These are phyloP conservation scores for Lycophotia porphyrea DNA, from an alignment of 2,888 invertebrate species.

Conservation along the genomic window DNA sequence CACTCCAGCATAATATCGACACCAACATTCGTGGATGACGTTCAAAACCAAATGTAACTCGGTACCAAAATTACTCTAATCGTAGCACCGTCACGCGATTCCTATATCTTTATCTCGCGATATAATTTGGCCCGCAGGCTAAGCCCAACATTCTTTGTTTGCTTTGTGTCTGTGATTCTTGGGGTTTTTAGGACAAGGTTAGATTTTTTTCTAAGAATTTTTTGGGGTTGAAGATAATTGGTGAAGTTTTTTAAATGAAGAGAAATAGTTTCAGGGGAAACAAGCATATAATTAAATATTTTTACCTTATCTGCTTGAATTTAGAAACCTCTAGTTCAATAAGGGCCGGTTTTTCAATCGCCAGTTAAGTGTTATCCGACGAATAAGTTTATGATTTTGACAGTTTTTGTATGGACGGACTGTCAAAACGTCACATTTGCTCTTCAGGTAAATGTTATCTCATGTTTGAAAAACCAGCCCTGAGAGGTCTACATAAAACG, in stretches of 20 bases:
- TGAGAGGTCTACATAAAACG: too few relatives aligned
- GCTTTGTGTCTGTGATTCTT: conserved; percentile 54
- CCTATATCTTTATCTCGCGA: conserved; percentile 83
- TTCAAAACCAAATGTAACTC: conserved; percentile 75
- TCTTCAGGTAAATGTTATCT: too few relatives aligned
- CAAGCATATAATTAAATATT: not conserved
- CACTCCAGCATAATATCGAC: conserved; percentile 44
- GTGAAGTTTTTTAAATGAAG: not conserved
- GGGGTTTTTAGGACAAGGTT: conserved; percentile 44
- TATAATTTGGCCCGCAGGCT: conserved; percentile 86
- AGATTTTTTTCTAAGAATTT: conserved; percentile 3
- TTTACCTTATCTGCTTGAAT: not conserved
- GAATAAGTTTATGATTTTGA: too few relatives aligned
- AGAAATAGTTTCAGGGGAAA: not conserved
- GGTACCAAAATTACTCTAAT: conserved; percentile 86
- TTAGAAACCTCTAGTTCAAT: not conserved
- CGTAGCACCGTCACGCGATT: conserved; percentile 85
- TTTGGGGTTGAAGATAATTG: too few relatives aligned
- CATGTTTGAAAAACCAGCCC: too few relatives aligned
- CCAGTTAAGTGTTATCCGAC: too few relatives aligned
- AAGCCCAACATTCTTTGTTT: conserved; percentile 79
- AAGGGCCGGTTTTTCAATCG: too few relatives aligned
- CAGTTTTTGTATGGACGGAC: too few relatives aligned
- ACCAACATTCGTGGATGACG: conserved; percentile 64
- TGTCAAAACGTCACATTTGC: too few relatives aligned